Percentiles rank a stretch among this genome's conserved stretches.
Conservation (phyloP, 2,113 vertebrate genomes). For the Percopsis transmontana region DNA sequence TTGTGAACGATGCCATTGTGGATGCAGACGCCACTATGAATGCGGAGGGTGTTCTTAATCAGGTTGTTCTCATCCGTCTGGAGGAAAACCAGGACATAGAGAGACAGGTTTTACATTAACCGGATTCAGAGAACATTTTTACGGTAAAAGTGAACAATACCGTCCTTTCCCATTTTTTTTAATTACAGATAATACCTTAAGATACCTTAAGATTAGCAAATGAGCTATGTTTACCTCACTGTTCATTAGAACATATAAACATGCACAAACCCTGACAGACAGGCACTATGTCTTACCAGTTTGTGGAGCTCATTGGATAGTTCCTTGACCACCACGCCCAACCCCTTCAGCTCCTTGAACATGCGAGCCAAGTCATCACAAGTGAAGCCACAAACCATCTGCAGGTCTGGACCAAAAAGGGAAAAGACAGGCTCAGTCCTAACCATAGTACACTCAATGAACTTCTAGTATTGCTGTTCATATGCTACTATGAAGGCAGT, state of each 20-base stretch:
- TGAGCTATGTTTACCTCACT: background rate
- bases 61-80: constrained; percentile 90
- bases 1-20: constrained; percentile 92
- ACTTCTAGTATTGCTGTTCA: too few relatives aligned
- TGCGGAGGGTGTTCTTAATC: constrained; percentile 76
- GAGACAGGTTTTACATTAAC: too few relatives aligned
- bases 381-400: constrained; percentile 94
- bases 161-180: too few relatives aligned
- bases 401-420: constrained; percentile 78
- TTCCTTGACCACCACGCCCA: constrained; percentile 89
- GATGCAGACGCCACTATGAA: constrained; percentile 84
- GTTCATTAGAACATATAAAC: constrained; percentile 6
- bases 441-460: background rate
- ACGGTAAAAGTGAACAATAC: too few relatives aligned
- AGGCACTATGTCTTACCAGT: constrained; percentile 82
- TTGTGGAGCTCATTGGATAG: constrained; percentile 89
- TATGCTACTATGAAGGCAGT: too few relatives aligned
- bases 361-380: constrained; percentile 93
- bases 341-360: constrained; percentile 91
- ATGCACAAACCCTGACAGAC: constrained; percentile 3
- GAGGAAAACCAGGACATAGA: background rate
- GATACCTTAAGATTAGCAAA: too few relatives aligned
- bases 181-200: too few relatives aligned
- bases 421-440: constrained; percentile 2
- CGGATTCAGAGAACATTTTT: background rate